A percentile compares a stretch with the other conserved stretches of the same genome.
phyloP scores from a whole-genome alignment of 2,797 vertebrate genomes.

The Vireo griseus region DNA sequence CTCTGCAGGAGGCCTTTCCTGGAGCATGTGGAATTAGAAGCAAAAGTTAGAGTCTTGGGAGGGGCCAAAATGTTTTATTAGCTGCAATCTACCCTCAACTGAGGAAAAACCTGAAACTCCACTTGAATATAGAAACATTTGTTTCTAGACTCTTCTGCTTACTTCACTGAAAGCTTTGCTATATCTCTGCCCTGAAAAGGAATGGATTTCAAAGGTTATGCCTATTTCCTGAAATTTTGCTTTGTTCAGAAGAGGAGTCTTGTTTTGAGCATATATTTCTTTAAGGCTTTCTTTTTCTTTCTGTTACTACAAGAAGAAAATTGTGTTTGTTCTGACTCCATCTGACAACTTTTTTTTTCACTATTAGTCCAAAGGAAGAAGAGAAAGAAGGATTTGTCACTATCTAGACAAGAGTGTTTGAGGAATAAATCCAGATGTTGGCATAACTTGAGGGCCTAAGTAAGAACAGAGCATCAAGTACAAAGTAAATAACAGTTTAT shows the following conservation, averaged over 20 bases:
- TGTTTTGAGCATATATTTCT: not conserved
- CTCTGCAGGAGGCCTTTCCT: not conserved
- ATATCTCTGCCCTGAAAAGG: not conserved
- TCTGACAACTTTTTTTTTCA: not conserved
- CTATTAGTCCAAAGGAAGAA: not conserved
- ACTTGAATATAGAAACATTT: not conserved
- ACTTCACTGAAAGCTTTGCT: not conserved
- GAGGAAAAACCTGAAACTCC: not conserved
- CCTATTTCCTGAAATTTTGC: not conserved
- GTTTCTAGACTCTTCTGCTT: not conserved
- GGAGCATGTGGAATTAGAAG: not conserved
- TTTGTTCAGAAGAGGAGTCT: not conserved
- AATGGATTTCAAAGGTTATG: not conserved
- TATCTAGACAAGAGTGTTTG: not conserved
- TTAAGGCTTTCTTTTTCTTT: not conserved
- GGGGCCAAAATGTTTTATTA: not conserved
- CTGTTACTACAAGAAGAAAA: not conserved
- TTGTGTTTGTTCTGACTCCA: not conserved
- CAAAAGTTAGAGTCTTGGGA: not conserved
- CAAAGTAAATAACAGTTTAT: not conserved
- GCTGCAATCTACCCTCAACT: not conserved
- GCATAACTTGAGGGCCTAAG: not conserved
- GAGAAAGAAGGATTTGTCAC: not conserved
- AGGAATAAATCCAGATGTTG: not conserved
- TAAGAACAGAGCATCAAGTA: not conserved